A percentile compares a stretch with the other conserved stretches of the same genome.
Conservation (phyloP, 1,140 invertebrate genomes). For the Helicoverpa zea region DNA sequence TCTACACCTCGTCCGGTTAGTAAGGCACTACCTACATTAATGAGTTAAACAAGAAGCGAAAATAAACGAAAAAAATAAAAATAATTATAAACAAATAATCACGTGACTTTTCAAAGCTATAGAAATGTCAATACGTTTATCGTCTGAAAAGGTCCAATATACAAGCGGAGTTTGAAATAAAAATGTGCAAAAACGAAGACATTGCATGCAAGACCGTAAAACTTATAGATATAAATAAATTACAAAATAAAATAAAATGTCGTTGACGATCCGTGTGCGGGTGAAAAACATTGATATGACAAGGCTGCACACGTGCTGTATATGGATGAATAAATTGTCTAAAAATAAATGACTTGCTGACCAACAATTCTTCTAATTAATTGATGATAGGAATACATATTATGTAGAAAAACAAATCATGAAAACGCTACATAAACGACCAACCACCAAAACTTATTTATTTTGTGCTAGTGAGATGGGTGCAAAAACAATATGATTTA, state of each 20-base stretch:
- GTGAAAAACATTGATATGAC: neutral
- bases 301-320: slow-evolving; percentile 3
- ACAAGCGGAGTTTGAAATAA: slow-evolving; percentile 66
- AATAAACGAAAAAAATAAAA: slow-evolving; percentile 41
- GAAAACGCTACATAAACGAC: no score
- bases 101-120: slow-evolving; percentile 27
- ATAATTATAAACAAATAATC: slow-evolving; percentile 33
- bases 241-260: slow-evolving; percentile 46
- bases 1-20: neutral
- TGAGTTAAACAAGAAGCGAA: slow-evolving; percentile 22
- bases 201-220: slow-evolving; percentile 56
- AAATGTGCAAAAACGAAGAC: slow-evolving; percentile 59
- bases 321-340: neutral
- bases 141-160: slow-evolving; percentile 77
- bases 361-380: no score
- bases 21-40: slow-evolving; percentile 28
- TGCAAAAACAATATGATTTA: no score
- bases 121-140: slow-evolving; percentile 29
- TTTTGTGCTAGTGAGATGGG: no score
- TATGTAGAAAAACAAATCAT: no score
- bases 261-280: neutral
- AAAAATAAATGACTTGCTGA: neutral
- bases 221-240: slow-evolving; percentile 33
- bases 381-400: no score
- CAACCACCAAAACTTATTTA: no score